Percentiles rank a stretch among this genome's conserved stretches.
Conservation (phyloP, 2,888 invertebrate genomes). For the Melieria crassipennis region DNA sequence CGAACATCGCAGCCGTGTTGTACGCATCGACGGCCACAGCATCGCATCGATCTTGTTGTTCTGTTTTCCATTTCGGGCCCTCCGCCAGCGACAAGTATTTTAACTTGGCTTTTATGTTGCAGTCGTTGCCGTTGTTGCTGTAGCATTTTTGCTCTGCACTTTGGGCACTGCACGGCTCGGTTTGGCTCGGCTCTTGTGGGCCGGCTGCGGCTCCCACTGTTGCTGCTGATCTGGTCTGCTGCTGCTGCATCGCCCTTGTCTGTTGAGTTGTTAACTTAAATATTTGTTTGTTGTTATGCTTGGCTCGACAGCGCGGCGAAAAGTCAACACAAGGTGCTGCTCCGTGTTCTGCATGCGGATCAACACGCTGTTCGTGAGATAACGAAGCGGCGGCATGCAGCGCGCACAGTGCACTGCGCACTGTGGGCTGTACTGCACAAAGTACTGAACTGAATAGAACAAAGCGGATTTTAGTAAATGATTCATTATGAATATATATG, state of each 20-base stretch:
- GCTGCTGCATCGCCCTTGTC: conserved; percentile 28
- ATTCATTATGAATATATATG: no score
- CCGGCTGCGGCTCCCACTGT: not conserved
- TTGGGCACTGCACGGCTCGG: not conserved
- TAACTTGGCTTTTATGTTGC: conserved; percentile 1
- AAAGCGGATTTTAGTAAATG: no score
- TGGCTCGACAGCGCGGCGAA: conserved; percentile 7
- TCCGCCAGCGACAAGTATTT: not conserved
- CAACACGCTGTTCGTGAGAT: conserved; percentile 1
- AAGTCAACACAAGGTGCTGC: conserved; percentile 16
- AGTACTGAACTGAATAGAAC: no score
- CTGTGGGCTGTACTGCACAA: no score
- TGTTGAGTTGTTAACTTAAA: conserved; percentile 55
- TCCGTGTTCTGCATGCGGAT: conserved; percentile 2
- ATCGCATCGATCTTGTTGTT: not conserved
- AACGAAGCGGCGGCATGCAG: no score
- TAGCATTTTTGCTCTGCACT: not conserved
- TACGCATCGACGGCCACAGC: no score
- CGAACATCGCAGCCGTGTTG: no score
- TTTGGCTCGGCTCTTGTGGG: no score
- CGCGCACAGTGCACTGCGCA: no score
- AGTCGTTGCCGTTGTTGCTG: conserved; percentile 8
- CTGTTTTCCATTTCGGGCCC: not conserved
- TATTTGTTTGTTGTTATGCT: conserved; percentile 48
- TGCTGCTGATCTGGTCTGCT: conserved; percentile 11